Conservation (phyloP, 2,888 invertebrate genomes). For the Ypsolopha scabrella region DNA sequence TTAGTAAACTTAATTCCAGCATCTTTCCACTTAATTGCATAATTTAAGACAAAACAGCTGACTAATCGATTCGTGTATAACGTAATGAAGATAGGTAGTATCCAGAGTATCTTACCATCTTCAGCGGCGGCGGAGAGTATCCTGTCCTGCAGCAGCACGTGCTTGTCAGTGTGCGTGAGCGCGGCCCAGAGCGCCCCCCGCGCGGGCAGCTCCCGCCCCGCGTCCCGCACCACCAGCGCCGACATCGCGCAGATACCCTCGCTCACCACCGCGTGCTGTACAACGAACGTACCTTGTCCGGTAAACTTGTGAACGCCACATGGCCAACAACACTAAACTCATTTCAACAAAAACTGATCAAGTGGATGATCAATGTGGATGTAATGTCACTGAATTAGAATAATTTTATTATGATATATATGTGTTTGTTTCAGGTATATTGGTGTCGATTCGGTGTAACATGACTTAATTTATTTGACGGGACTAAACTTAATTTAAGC, state of each 20-base stretch:
- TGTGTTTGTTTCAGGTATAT: no score
- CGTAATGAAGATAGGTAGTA: neutral
- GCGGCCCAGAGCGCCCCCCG: conserved; percentile 73
- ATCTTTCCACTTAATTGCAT: no score
- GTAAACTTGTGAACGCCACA: neutral
- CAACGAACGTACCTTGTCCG: neutral
- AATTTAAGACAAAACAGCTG: no score
- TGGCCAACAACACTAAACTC: neutral
- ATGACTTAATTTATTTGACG: no score
- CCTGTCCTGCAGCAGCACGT: conserved; percentile 85
- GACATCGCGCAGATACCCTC: conserved; percentile 50
- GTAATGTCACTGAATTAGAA: no score
- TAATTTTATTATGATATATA: no score
- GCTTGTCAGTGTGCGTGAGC: conserved; percentile 80
- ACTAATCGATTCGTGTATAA: no score
- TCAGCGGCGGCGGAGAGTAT: conserved; percentile 78
- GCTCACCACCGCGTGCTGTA: conserved; percentile 27
- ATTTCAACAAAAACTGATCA: neutral
- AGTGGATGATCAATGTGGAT: no score
- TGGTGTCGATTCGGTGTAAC: no score
- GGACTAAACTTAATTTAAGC: no score
- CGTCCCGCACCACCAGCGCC: conserved; percentile 35
- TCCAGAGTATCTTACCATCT: conserved; percentile 63
- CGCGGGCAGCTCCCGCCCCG: conserved; percentile 21
- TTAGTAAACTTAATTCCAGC: no score